Conservation (phyloP, 30 jellyfish, hydroid and myxozoan species). For the Cassiopea xamachana region DNA sequence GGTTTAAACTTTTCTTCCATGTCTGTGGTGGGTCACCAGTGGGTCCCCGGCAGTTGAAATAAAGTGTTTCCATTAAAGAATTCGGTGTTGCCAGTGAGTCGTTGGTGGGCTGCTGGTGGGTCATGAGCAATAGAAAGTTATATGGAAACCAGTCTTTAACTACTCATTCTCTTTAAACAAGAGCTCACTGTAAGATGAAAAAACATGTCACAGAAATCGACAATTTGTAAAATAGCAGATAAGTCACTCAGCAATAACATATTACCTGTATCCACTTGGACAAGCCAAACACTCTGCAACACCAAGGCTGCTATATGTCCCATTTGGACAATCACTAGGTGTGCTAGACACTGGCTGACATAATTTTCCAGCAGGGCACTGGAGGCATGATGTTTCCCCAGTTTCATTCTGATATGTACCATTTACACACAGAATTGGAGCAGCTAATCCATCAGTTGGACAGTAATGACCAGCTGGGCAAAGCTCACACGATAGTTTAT, state of each 20-base stretch:
- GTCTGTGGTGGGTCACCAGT: too few species aligned
- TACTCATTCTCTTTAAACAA: too few species aligned
- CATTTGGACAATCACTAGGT: constrained; percentile 77
- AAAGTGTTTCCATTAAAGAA: too few species aligned
- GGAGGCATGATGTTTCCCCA: constrained; percentile 59
- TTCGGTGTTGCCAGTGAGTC: too few species aligned
- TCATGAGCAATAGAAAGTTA: too few species aligned
- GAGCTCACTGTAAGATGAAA: too few species aligned
- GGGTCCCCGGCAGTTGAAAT: too few species aligned
- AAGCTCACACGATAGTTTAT: constrained; percentile 62
- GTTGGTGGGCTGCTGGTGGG: too few species aligned
- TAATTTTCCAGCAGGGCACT: constrained; percentile 86
- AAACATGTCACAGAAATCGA: too few species aligned
- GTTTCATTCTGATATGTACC: constrained; percentile 93
- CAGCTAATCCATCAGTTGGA: constrained; percentile 69
- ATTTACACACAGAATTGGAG: constrained; percentile 74
- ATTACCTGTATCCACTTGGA: constrained; percentile 79
- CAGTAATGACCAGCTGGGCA: constrained; percentile 88
- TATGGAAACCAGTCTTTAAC: too few species aligned
- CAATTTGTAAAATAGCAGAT: too few species aligned
- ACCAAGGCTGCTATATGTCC: constrained; percentile 77
- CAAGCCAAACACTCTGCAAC: constrained; percentile 67
- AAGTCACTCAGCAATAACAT: neutral
- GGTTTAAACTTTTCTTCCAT: too few species aligned
- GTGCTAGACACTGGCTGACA: constrained; percentile 52